A percentile compares a stretch with the other conserved stretches of the same genome.
Conservation (phyloP, 2,888 invertebrate genomes). For the Melinopterus prodromus region DNA sequence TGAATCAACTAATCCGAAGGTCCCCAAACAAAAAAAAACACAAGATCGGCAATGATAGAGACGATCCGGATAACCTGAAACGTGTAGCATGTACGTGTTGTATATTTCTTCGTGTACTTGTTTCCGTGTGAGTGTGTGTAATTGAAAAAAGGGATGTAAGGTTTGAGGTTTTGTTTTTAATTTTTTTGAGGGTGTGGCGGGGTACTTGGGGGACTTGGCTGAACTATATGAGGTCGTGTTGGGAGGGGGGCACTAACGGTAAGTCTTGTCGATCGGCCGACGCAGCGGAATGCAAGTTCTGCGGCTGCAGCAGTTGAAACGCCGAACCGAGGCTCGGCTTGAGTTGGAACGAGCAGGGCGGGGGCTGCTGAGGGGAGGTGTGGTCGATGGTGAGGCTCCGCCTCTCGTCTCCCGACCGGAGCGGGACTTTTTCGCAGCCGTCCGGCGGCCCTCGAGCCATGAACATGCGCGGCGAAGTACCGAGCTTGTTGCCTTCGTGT, state of each 20-base stretch:
- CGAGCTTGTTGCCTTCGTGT: conserved; percentile 73
- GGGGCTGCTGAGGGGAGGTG: conserved; percentile 54
- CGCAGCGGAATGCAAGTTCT: conserved; percentile 41
- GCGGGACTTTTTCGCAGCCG: conserved; percentile 86
- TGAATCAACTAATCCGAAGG: too few relatives aligned
- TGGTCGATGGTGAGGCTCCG: conserved; percentile 55
- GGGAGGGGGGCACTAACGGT: conserved; percentile 53
- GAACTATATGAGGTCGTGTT: conserved; percentile 48
- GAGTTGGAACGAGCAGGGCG: conserved; percentile 78
- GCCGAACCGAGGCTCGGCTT: conserved; percentile 83
- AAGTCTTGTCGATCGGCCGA: conserved; percentile 45
- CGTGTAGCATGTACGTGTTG: too few relatives aligned
- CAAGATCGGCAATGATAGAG: too few relatives aligned
- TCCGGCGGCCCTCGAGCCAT: conserved; percentile 88
- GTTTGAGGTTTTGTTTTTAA: too few relatives aligned
- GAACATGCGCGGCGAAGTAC: conserved; percentile 86
- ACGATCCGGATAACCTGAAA: too few relatives aligned
- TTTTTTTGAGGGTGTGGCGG: too few relatives aligned
- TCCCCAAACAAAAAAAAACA: too few relatives aligned
- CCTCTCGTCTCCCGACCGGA: conserved; percentile 69
- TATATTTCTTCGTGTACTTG: too few relatives aligned
- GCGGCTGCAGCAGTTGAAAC: conserved; percentile 75
- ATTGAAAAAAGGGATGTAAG: too few relatives aligned
- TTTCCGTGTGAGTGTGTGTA: too few relatives aligned
- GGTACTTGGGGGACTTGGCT: background rate